Base-by-base conservation (phyloP, 2,888 invertebrate species). In the Caenorhabditis parvicauda region DNA sequence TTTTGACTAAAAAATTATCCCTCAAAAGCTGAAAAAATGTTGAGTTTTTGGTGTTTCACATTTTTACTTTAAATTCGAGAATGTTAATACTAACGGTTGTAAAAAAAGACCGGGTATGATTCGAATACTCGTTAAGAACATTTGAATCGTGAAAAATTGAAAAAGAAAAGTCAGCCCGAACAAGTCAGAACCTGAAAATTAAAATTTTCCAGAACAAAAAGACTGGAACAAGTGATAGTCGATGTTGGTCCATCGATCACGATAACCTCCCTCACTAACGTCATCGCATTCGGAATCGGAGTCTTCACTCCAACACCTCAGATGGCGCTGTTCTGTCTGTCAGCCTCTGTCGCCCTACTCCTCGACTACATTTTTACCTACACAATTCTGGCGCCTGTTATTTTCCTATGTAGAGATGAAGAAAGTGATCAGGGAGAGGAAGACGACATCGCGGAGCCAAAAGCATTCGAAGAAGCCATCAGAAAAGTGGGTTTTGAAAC, bases 291-390 rank as follows among this genome's bases (percentile, higher is more conserved):
- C 49, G 77, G 72, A 17, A 72, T 79, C 45, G 79, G 79, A 25
- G 76, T 67, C 55, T 64, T 71, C 51, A 79, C 79, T 3, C 79
- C 79, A 6, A 76, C 79, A 1, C 79, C 79, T 12, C 77, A 76
- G 65, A 79, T 79, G 79, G 68, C 70, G 5, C 47, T 75, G 6
- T 79, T 79, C 68, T 79, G 79, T 53, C 61, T 79, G 21, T 70
- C 76, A 21, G 80, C 79, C 4, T 76, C 77, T 1, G 43, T 79
- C 21, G 76, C 79, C 19, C 60, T 79, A n/a, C 59, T 79, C 39
- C 59, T 79, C 59, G 79, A 79, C 56, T 80, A 76, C 57, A 62
- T 77, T 24, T 67, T 79, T 52, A 80, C 79, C 17, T 80, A 79
- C 59, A 78, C 74, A 7, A 60, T 73, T 39, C 55, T 72, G 7